These are phyloP conservation scores for Rhagonycha fulva DNA, from an alignment of 2,888 invertebrate species.

Conservation along the genomic window DNA sequence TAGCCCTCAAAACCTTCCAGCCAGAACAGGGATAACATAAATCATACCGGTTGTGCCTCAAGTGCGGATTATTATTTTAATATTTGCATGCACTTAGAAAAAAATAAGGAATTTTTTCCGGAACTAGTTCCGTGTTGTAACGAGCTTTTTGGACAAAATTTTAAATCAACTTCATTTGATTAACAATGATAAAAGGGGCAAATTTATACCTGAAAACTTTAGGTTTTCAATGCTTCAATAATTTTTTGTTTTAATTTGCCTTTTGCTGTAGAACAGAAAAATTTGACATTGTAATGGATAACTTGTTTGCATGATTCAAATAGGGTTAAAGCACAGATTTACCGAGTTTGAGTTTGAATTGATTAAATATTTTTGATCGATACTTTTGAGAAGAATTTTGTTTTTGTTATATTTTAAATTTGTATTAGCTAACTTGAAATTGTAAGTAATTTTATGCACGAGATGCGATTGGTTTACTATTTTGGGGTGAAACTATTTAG, in stretches of 20 bases:
- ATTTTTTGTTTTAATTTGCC: no score
- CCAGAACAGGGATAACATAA: conserved; percentile 38
- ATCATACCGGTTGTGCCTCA: conserved; percentile 27
- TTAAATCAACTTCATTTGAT: no score
- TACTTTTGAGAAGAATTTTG: no score
- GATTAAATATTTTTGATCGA: no score
- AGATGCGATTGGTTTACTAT: neutral
- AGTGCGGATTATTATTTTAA: conserved; percentile 21
- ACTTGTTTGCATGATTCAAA: no score
- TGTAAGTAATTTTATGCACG: neutral
- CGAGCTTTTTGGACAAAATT: neutral
- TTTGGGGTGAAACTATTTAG: neutral
- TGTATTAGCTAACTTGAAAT: neutral
- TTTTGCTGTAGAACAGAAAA: no score
- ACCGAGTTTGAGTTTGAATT: no score
- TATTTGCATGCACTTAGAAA: conserved; percentile 21
- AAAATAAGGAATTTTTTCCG: neutral
- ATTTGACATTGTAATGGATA: no score
- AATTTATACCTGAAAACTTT: no score
- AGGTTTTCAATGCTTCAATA: no score
- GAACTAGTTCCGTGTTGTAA: neutral
- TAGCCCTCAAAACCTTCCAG: conserved; percentile 36
- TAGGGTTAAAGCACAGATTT: no score
- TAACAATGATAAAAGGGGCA: no score
- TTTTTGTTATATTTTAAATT: neutral